Conservation (phyloP, 1,140 invertebrate species). For the Drosophila ambigua region DNA sequence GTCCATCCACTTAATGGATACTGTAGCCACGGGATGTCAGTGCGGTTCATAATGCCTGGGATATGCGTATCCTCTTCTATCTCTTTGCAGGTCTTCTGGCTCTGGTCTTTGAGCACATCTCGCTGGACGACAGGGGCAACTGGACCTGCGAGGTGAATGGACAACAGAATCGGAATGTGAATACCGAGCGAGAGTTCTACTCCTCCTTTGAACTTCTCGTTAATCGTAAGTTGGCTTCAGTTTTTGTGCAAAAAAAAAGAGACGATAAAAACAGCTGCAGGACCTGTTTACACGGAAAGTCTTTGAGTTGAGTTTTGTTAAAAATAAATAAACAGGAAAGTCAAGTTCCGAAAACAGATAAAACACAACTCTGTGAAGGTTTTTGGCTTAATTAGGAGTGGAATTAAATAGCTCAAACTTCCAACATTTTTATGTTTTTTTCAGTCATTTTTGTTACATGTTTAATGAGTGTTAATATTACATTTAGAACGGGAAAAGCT, state of each 20-base stretch:
- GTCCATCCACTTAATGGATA: background rate
- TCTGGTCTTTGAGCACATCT: constrained; percentile 83
- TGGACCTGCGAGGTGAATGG: constrained; percentile 81
- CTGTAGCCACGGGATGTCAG: constrained; percentile 13
- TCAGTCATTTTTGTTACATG: too few species aligned
- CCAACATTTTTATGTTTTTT: too few species aligned
- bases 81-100: constrained; percentile 61
- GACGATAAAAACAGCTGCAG: constrained; percentile 17
- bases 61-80: background rate
- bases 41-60: constrained; percentile 14
- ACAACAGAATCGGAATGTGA: constrained; percentile 33
- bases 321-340: background rate
- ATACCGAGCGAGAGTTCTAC: constrained; percentile 52
- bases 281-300: constrained; percentile 40
- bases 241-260: constrained; percentile 3
- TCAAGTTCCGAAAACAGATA: background rate
- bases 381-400: too few species aligned
- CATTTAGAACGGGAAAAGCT: too few species aligned
- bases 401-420: too few species aligned
- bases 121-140: constrained; percentile 78
- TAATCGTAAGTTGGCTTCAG: constrained; percentile 78
- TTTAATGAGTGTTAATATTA: too few species aligned
- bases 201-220: constrained; percentile 83
- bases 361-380: too few species aligned
- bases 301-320: constrained; percentile 14